Base-by-base conservation (phyloP, 2,888 invertebrate genomes). In the Camptogramma bilineatum region DNA sequence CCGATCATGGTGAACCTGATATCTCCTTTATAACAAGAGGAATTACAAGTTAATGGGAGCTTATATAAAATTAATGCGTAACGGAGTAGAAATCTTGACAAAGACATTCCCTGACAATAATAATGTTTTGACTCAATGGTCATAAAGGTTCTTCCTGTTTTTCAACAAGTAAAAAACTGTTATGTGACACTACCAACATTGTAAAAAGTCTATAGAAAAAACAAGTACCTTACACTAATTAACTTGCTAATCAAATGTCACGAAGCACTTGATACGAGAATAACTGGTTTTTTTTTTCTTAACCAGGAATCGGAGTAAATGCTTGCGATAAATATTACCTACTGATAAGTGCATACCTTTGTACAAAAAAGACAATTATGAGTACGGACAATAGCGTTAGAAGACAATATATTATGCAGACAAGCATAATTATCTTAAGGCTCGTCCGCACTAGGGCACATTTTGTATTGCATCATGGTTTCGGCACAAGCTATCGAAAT, bases 271-370 rank as follows among this genome's bases (percentile, higher is more conserved):
- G 18, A 54, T 46, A 55, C 46, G 28, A 56, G 47, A 55, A 46
- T 47, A 18, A 48, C 47, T 18, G 48, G 47, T n/a, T 47, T 31
- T 48, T 48, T 48, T 48, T 56, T 19, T 42, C 3, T n/a, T 18
- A 47, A 48, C 19, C 28, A 46, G 46, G 54, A 54, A 54, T 28
- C 44, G 39, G 52, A 44, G 10, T 19, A 52, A 17, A 34, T 19
- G 39, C 8, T 52, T n/a, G 47, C 21, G 19, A 10, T 48, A 28
- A 28, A 5, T 28, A 7, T 28, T 28, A 28, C 4, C 5, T 28
- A 28, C 28, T 48, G 4, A 13, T 39, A 39, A n/a, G 39, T 28
- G 28, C 28, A 28, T 39, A 8, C 13, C 39, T 39, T n/a, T 10
- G 39, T 39, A 39, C 39, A 42, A 42, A 42, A 42, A 42, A 42